Base-by-base conservation (phyloP, 2,797 vertebrate species). In the Urosaurus nigricauda region DNA sequence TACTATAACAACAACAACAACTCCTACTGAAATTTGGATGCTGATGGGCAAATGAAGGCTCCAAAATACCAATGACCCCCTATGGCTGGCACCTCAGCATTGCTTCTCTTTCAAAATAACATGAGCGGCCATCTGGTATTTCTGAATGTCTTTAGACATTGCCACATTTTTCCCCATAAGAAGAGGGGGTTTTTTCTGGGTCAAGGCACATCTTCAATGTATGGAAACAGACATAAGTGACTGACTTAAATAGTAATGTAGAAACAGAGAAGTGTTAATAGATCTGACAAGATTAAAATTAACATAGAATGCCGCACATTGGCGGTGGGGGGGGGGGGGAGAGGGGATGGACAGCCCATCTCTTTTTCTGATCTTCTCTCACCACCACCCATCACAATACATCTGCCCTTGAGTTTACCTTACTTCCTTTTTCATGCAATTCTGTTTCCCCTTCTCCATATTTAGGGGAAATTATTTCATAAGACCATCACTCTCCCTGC, bases 261-360 rank as follows among this genome's bases (percentile, higher is more conserved):
- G 79, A 87, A 87, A 85, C 58, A 86, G 88, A 65, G 87, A 92
- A 81, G 86, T 84, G 82, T 84, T 93, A 94, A 92, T 91, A 93
- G 77, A 89, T 83, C 70, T 93, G 94, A 91, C 92, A 94, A 92
- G 88, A 90, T 37, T 78, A 75, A 92, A 77, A 65, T 87, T 89
- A 63, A 73, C 40, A 43, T 81, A 63, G 24, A 63, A 37, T 13
- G 51, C 21, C 37, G 35, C 19, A 5, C 40, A 6, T 43, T 71
- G 68, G 16, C 35, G 47, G 6, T 43, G 78, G 68, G 16, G 58
- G 47, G 6, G 60, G 77, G 0, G 32, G n/a, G 12, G 43, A 71
- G 9, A 21, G 19, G 7, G n/a, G n/a, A n/a, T n/a, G n/a, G n/a
- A n/a, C 35, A 40, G 60, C 65, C 63, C 37, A 53, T 56, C 35